Base-by-base conservation (phyloP, 2,113 vertebrate genomes). In the Strix aluco region DNA sequence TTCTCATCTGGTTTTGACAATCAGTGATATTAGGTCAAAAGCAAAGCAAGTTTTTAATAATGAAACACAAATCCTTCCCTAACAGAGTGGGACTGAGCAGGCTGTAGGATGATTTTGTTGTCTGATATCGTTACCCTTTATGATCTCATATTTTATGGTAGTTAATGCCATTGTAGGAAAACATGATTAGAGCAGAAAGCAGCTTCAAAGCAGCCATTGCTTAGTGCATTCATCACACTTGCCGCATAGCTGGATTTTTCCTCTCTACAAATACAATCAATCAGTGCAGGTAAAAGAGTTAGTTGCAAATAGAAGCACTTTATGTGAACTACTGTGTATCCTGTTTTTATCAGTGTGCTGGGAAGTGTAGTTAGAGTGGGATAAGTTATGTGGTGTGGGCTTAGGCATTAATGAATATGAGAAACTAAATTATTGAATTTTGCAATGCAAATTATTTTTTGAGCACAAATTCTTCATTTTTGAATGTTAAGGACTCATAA, bases 381-480 rank as follows among this genome's bases (percentile, higher is more conserved):
- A 92, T 98, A 98, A 98, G 96, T 98, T 98, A 98, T 98, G 97
- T 97, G 97, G 95, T 98, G 97, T 98, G 93, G 97, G 97, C 97
- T 97, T 96, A 97, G 96, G 97, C 97, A 97, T 98, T 98, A 98
- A 98, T 97, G 98, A 98, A 98, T 98, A 98, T 96, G 97, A 98
- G 98, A 98, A 98, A 97, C 97, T 98, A 98, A 98, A 98, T 98
- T 98, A 98, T 97, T 97, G 97, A 95, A 95, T 98, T 98, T 98
- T 98, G 98, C 98, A 98, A 98, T 98, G 98, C 98, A 98, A 98
- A 98, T 98, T 98, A 96, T 98, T 98, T 98, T 98, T 98, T 96
- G 97, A 98, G 97, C 96, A 97, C 98, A 98, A 98, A 98, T 98
- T 98, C 98, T 97, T 98, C 98, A 98, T 97, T 98, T 98, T 97